These are phyloP conservation scores for Lasius fuliginosus DNA, from an alignment of 2,888 invertebrate species.

Conservation along the genomic window DNA sequence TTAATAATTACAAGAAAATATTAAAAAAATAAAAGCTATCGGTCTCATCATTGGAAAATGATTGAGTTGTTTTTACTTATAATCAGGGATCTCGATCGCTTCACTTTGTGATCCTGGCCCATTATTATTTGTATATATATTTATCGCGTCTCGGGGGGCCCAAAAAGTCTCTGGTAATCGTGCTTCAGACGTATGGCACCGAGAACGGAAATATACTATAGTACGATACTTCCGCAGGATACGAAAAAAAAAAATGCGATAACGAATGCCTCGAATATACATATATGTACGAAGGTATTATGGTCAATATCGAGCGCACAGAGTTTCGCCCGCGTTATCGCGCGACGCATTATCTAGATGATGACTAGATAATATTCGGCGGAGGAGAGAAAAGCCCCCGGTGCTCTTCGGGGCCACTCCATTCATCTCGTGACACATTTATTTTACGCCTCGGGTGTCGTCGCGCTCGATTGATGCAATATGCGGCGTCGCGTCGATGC, in stretches of 20 bases:
- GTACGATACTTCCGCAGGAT: constrained; percentile 44
- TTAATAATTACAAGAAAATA: constrained; percentile 1
- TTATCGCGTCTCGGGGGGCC: constrained; percentile 3
- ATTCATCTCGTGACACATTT: constrained; percentile 46
- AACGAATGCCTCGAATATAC: constrained; percentile 11
- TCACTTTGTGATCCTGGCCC: no score
- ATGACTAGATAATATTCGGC: constrained; percentile 66
- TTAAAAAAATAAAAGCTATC: not conserved
- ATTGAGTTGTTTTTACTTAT: not conserved
- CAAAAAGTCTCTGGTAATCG: constrained; percentile 15
- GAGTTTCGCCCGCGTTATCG: constrained; percentile 10
- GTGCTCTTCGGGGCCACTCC: constrained; percentile 30
- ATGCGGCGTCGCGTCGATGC: not conserved
- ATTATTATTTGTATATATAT: constrained; percentile 3
- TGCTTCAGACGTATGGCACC: constrained; percentile 60
- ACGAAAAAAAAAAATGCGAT: constrained; percentile 27
- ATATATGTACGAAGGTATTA: constrained; percentile 6
- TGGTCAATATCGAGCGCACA: constrained; percentile 13
- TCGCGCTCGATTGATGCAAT: constrained; percentile 37
- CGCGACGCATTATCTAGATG: constrained; percentile 59
- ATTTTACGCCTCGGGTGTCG: constrained; percentile 30
- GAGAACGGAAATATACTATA: constrained; percentile 39
- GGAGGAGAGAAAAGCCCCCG: not conserved
- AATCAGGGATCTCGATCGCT: not conserved
- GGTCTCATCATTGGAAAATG: constrained; percentile 1